Base-by-base conservation (phyloP, 2,113 vertebrate genomes). In the Emydura subglobosa region DNA sequence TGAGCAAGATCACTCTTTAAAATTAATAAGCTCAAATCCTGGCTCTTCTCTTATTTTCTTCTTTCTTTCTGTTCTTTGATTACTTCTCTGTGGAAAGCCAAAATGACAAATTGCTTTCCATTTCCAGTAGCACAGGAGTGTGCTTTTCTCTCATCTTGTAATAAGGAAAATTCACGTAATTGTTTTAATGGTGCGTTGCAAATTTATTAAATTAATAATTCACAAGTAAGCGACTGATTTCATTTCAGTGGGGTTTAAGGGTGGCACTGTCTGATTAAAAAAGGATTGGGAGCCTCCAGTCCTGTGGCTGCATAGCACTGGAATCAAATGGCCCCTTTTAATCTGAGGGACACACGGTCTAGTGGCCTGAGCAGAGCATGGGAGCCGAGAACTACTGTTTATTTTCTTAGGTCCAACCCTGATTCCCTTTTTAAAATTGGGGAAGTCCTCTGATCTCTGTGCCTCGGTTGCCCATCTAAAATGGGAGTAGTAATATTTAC, bases 91-190 rank as follows among this genome's bases (percentile, higher is more conserved):
- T 44, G 6, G 24, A 25, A 44, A 39, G 24, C n/a, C 34, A 68
- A 68, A 68, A 68, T n/a, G 61, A 68, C 61, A n/a, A 68, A n/a
- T 68, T 68, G 34, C 31, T 68, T 68, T 68, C 34, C 61, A n/a
- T n/a, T 65, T 61, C 59, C 59, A 42, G 68, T 74, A 74, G 22
- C 1, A 4, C 19, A 74, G 21, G 68, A 42, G 39, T 80, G 2
- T 82, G 2, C 13, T 94, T 90, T 57, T 29, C 8, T 83, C 86
- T 91, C 90, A 72, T 91, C 29, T 92, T 5, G 25, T 78, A 57
- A 10, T 27, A 53, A 3, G 10, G 19, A 80, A 88, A 88, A 90
- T 57, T 34, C 7, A 24, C 81, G 5, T 59, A 54, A 65, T 86
- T 91, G 55, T 79, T 17, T 82, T 65, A 34, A 65, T 81, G 22